phyloP scores from a whole-genome alignment of 2,113 vertebrate species.

The Rhabdomys dilectus region DNA sequence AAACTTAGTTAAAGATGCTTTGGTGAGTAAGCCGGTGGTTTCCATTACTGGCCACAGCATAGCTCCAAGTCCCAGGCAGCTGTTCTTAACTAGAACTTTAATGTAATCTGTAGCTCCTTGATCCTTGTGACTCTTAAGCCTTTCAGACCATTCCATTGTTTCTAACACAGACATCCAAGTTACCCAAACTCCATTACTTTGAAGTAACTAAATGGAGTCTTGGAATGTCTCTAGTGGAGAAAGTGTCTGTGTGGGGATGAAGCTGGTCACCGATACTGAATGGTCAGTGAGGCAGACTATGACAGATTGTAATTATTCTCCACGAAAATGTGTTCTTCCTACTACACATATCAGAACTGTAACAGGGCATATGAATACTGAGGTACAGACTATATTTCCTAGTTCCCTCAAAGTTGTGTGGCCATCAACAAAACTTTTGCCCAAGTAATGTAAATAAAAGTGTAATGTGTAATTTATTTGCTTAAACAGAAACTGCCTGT shows the following conservation, averaged over 20 bases:
- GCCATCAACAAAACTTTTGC: neutral
- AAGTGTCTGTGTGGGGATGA: neutral
- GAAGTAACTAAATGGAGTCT: neutral
- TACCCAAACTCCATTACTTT: neutral
- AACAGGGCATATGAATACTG: neutral
- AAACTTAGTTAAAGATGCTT: slow-evolving; percentile 97
- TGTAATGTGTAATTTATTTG: slow-evolving; percentile 4
- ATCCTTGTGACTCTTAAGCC: slow-evolving; percentile 93
- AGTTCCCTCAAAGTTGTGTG: neutral
- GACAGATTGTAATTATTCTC: neutral
- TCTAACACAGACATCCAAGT: neutral
- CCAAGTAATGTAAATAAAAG: slow-evolving; percentile 15
- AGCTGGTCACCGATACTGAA: neutral
- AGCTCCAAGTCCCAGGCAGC: slow-evolving; percentile 92
- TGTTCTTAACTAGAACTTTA: slow-evolving; percentile 95
- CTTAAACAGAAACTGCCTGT: slow-evolving; percentile 19
- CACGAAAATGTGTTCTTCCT: neutral
- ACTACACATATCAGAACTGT: neutral
- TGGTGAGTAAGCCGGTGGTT: slow-evolving; percentile 98
- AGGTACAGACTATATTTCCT: neutral
- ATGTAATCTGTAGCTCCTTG: slow-evolving; percentile 95
- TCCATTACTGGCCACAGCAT: slow-evolving; percentile 86
- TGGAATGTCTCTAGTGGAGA: neutral
- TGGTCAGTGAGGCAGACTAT: neutral
- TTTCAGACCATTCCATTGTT: slow-evolving; percentile 81